Evolutionary conservation across 2,797 vertebrate species (phyloP).

Genomic region (Pseudomugil gertrudae): DNA sequence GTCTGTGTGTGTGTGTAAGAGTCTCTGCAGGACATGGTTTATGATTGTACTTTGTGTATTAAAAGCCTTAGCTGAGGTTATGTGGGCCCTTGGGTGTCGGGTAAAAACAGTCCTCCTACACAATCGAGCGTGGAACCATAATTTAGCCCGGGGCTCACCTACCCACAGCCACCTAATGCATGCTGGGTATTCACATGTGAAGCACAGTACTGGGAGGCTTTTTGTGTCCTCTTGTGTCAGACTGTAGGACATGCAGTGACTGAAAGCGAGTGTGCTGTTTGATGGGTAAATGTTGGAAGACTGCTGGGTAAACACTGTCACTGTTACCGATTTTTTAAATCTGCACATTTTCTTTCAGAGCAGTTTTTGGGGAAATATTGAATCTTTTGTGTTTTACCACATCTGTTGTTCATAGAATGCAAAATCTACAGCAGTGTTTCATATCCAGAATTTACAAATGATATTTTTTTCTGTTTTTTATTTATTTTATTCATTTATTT

Average conservation of each 20-base stretch:
- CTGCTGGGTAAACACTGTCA: neutral
- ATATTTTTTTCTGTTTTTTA: neutral
- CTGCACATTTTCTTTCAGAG: neutral
- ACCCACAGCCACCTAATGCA: constrained; percentile 82
- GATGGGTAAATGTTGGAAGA: constrained; percentile 14
- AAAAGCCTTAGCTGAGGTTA: constrained; percentile 80
- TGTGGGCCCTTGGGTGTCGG: constrained; percentile 74
- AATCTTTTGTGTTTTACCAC: neutral
- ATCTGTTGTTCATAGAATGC: neutral
- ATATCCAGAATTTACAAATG: neutral
- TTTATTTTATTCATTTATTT: too few species aligned
- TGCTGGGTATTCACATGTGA: constrained; percentile 82
- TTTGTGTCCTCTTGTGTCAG: constrained; percentile 49
- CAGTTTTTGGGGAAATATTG: neutral
- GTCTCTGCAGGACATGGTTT: constrained; percentile 49
- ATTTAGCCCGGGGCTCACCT: constrained; percentile 80
- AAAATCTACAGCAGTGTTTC: neutral
- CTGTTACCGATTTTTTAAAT: constrained; percentile 5
- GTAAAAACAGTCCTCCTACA: constrained; percentile 83
- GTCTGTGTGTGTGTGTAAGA: constrained; percentile 11
- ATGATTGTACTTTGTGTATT: constrained; percentile 72
- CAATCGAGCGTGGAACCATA: constrained; percentile 75
- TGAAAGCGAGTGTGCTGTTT: constrained; percentile 17
- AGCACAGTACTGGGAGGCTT: constrained; percentile 47
- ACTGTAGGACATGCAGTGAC: constrained; percentile 29